Base-by-base conservation (phyloP, 2,797 vertebrate species). In the Pseudochromis fuscus region DNA sequence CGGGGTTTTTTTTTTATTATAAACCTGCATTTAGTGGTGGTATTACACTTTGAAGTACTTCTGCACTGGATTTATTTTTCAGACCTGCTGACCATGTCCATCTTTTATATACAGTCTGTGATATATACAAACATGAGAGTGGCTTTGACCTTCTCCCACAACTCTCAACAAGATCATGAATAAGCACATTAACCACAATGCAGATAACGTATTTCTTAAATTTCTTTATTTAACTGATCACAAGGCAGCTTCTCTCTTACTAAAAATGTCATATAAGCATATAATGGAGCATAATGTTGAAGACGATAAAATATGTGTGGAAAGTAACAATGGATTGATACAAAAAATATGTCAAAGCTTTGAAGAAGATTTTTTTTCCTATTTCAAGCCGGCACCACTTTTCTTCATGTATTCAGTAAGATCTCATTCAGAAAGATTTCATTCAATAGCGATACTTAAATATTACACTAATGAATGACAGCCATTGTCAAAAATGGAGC, bases 381-480 rank as follows among this genome's bases (percentile, higher is more conserved):
- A 33, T n/a, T 31, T n/a, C 1, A 4, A 27, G 9, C 33, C 31
- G 42, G 0, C 0, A 70, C 5, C 27, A 46, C 55, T 42, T 35
- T 11, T 57, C 9, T 9, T 28, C 16, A 27, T 42, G 13, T 53
- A 5, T 1, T 72, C 16, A 21, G 15, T 60, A 51, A 40, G 27
- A 50, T 72, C 51, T 74, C 5, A 50, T 46, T 63, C 19, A 67
- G 27, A 48, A 35, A 30, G 1, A 63, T n/a, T n/a, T n/a, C n/a
- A n/a, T n/a, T n/a, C n/a, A 46, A 50, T 56, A 57, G 28, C 12
- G 50, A 23, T 3, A 4, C 4, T 23, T 24, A 2, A 19, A 57
- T 31, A 28, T 61, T 16, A 44, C 37, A 35, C 38, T n/a, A 51
- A 53, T 13, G 11, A 75, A 48, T 4, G 5, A 28, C 25, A 62